A percentile compares a stretch with the other conserved stretches of the same genome.
Evolutionary conservation across 2,797 vertebrate species (phyloP).

Genomic region (Gymnocypris eckloni): DNA sequence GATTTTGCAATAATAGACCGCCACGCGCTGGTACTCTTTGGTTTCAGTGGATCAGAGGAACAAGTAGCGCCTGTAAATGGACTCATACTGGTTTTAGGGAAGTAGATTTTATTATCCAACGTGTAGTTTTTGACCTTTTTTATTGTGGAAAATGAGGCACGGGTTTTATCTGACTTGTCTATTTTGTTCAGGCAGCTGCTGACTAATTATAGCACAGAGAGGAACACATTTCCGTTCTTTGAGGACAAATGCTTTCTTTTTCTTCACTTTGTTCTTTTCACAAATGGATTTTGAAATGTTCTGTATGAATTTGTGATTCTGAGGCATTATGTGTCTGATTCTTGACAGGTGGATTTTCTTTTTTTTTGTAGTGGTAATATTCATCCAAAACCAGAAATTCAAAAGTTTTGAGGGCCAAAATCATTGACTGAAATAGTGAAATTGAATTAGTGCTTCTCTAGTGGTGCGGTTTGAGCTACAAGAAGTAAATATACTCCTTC

Average conservation of each 20-base stretch:
- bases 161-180: constrained; percentile 69
- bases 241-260: neutral
- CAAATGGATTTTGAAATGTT: neutral
- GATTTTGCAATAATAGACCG: neutral
- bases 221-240: constrained; percentile 55
- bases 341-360: neutral
- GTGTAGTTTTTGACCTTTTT: constrained; percentile 71
- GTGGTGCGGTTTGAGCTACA: neutral
- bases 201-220: constrained; percentile 70
- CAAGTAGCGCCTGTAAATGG: constrained; percentile 68
- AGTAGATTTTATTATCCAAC: constrained; percentile 73
- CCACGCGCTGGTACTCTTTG: neutral
- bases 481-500: neutral
- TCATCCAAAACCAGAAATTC: neutral
- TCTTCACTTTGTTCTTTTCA: neutral
- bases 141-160: constrained; percentile 66
- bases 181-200: constrained; percentile 68
- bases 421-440: neutral
- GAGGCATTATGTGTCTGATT: neutral
- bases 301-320: neutral
- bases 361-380: neutral
- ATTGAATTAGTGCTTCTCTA: neutral
- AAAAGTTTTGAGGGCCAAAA: neutral
- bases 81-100: constrained; percentile 70
- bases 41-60: constrained; percentile 21